Base-by-base conservation (phyloP, 2,113 vertebrate species). In the Indicator indicator region DNA sequence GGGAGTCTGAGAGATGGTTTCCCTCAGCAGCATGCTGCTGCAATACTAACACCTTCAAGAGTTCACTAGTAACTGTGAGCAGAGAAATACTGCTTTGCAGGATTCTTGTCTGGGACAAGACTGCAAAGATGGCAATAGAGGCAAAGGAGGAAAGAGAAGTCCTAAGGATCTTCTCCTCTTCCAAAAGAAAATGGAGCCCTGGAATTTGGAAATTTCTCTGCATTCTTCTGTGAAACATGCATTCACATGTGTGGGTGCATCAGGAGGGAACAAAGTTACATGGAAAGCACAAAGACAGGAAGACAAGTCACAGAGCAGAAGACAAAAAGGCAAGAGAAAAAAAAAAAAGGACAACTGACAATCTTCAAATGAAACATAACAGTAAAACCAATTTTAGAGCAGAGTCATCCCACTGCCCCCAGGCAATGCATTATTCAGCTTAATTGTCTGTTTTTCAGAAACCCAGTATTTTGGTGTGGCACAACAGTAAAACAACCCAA, bases 231-330 rank as follows among this genome's bases (percentile, higher is more conserved):
- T 26, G 32, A 67, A 46, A 42, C 4, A 3, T 20, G 24, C 32
- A 38, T 13, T 28, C 8, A 14, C 3, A 1, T 12, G 36, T 11
- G 10, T 5, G 21, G 5, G 16, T 12, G 4, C 2, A 14, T 0
- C 1, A 78, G 59, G 44, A 88, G 6, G 36, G 15, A 69, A 48
- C 19, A 67, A 36, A 60, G 20, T 55, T 64, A 40, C 16, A 69
- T 32, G 46, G 27, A 65, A 69, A 90, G 44, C 30, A 67, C 28
- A 44, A 73, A 83, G 60, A 71, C 42, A 54, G 0, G 0, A 63
- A 21, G 11, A 50, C 6, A 82, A 82, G 40, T 69, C 60, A 72
- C 30, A 56, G 0, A 81, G 56, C 27, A 44, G 18, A 76, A 90
- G 71, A 68, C 18, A 13, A 52, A 6, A 46, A 4, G 50, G 7